Percentiles rank a stretch among this genome's conserved stretches.
These are phyloP conservation scores for Oreochromis mossambicus DNA, from an alignment of 2,797 vertebrate genomes.

Conservation along the genomic window DNA sequence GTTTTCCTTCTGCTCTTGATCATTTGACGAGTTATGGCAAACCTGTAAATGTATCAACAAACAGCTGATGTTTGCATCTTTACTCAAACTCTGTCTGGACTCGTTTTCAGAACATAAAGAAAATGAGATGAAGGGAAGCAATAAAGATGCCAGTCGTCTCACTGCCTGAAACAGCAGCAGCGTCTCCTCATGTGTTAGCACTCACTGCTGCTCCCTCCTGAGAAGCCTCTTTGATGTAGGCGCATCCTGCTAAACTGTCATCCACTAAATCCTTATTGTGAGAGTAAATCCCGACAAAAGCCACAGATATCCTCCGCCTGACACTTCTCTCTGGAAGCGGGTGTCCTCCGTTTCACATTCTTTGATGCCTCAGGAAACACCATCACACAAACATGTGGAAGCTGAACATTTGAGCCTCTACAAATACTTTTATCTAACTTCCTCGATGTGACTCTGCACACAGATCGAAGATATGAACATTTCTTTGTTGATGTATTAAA, in stretches of 20 bases:
- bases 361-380: conserved; percentile 21
- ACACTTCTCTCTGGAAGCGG: conserved; percentile 8
- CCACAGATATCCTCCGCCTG: conserved; percentile 10
- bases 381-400: background rate
- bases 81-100: background rate
- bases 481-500: background rate
- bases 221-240: conserved; percentile 35
- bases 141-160: background rate
- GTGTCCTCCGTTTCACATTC: background rate
- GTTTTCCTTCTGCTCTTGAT: background rate
- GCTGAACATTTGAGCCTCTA: background rate
- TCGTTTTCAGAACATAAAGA: background rate
- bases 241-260: conserved; percentile 32
- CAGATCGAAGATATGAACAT: fast-evolving
- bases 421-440: background rate
- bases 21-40: background rate
- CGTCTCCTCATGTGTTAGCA: background rate
- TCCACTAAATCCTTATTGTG: conserved; percentile 38
- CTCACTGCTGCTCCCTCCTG: background rate
- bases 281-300: conserved; percentile 46
- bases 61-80: background rate
- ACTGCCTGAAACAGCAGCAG: background rate
- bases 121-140: background rate
- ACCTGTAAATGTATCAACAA: background rate
- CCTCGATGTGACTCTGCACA: background rate